Conservation (phyloP, 35 echinoderm and acorn worm genomes). For the Acanthaster planci region DNA sequence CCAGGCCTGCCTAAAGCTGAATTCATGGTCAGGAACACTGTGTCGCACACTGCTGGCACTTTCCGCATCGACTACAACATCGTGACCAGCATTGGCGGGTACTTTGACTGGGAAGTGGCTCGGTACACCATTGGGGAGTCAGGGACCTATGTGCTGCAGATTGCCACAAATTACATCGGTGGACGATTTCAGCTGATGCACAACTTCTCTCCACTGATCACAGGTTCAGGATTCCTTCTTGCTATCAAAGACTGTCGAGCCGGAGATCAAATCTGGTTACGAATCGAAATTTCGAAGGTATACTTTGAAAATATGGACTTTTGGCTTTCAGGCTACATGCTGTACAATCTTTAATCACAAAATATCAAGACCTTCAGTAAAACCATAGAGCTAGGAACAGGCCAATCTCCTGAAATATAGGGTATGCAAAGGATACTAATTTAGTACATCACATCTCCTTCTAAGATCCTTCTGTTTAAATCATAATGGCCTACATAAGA, state of each 20-base stretch:
- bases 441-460: no score
- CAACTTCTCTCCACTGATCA: background rate
- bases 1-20: background rate
- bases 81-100: constrained; percentile 11
- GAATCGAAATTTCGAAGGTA: constrained; percentile 5
- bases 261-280: constrained; percentile 14
- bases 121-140: background rate
- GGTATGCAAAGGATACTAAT: no score
- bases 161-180: constrained; percentile 4
- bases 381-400: no score
- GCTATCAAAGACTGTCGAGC: background rate
- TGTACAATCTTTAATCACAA: constrained; percentile 5
- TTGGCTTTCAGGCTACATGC: constrained; percentile 14
- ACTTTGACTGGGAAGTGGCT: background rate
- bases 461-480: no score
- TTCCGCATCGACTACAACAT: background rate
- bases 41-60: background rate
- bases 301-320: constrained; percentile 20
- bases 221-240: constrained; percentile 2
- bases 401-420: no score
- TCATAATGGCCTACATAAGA: no score
- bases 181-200: constrained; percentile 23
- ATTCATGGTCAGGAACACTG: constrained; percentile 2
- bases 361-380: no score
- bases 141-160: background rate